These are phyloP conservation scores for Pipistrellus pygmaeus DNA, from an alignment of 2,797 vertebrate genomes.

Conservation along the genomic window DNA sequence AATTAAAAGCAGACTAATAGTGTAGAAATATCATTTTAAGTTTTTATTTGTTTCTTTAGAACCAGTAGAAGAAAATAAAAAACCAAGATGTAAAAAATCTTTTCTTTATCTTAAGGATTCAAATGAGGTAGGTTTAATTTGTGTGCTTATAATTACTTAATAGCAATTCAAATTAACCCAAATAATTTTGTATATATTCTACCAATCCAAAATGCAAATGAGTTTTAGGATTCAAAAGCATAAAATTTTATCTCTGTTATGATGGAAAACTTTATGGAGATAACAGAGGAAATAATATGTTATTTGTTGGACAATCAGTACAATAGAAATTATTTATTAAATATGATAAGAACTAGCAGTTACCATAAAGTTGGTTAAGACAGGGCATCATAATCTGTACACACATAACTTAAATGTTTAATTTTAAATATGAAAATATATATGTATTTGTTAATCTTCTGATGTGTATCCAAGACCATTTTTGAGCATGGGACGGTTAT, in stretches of 20 bases:
- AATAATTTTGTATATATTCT: neutral
- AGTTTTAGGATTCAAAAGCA: conserved; percentile 40
- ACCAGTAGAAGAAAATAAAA: conserved; percentile 53
- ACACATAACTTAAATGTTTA: conserved; percentile 20
- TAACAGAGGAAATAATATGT: conserved; percentile 10
- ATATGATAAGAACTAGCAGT: neutral
- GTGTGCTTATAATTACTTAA: conserved; percentile 6
- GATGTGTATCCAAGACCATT: neutral
- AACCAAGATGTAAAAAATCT: neutral
- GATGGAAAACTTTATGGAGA: conserved; percentile 11
- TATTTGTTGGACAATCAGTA: neutral
- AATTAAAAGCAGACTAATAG: conserved; percentile 40
- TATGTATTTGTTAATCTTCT: conserved; percentile 5
- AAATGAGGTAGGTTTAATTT: conserved; percentile 69
- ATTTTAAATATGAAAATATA: conserved; percentile 21
- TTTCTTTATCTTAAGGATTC: conserved; percentile 71
- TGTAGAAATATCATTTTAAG: conserved; percentile 25
- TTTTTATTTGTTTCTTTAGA: conserved; percentile 73
- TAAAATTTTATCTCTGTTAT: neutral
- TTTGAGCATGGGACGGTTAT: neutral
- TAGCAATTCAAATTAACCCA: neutral
- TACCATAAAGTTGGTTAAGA: conserved; percentile 51
- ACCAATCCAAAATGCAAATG: conserved; percentile 26
- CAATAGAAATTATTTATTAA: neutral
- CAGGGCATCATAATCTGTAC: neutral